These are phyloP conservation scores for Pelusios castaneus DNA, from an alignment of 2,113 vertebrate species.

Conservation along the genomic window DNA sequence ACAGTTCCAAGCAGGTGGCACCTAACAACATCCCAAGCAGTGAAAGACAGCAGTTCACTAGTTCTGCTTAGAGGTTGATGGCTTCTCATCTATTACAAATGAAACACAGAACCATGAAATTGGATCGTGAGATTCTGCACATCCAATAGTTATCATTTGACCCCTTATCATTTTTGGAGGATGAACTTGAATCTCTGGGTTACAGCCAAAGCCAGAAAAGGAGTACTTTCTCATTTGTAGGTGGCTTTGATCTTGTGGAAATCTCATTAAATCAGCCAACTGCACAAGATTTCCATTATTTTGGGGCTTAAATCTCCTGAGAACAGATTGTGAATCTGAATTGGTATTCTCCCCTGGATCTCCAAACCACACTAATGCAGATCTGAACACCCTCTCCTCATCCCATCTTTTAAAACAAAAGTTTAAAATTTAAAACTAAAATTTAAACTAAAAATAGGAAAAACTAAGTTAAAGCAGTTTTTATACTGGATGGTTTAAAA, in stretches of 20 bases:
- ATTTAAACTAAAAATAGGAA: slow-evolving; percentile 43
- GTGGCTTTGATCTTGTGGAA: neutral
- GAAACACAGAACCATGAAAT: neutral
- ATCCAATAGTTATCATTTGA: neutral
- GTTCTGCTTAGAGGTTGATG: neutral
- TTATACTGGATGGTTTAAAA: slow-evolving; percentile 34
- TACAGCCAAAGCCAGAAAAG: neutral
- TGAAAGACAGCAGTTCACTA: neutral
- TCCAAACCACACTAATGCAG: slow-evolving; percentile 36
- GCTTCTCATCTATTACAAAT: neutral
- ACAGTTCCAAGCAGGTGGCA: neutral
- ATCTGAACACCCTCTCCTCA: neutral
- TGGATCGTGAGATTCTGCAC: neutral
- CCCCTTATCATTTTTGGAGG: neutral
- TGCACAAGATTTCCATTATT: neutral
- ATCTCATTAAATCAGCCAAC: neutral
- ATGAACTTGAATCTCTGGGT: neutral
- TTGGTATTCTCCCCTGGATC: slow-evolving; percentile 7
- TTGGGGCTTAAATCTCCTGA: neutral
- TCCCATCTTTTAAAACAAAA: slow-evolving; percentile 36
- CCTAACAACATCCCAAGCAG: neutral
- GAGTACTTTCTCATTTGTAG: neutral
- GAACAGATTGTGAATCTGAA: neutral
- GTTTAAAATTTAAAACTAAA: neutral
- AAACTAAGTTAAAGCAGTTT: slow-evolving; percentile 33